Conservation (phyloP, 2,888 invertebrate genomes). For the Oscheius onirici region DNA sequence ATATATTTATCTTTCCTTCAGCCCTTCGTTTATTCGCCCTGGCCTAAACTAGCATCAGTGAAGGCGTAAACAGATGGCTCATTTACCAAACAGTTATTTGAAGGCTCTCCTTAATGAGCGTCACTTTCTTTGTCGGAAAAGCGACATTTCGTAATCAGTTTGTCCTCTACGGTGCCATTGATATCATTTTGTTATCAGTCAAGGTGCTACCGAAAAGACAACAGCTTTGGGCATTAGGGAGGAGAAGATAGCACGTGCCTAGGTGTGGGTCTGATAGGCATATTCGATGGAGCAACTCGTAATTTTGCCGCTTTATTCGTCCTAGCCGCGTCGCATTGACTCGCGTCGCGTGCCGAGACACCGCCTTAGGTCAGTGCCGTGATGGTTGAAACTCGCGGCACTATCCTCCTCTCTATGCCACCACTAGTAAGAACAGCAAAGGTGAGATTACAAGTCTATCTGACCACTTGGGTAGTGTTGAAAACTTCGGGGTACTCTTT, state of each 20-base stretch:
- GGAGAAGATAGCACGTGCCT: neutral
- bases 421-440: slow-evolving; percentile 1
- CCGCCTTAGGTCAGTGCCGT: slow-evolving; percentile 34
- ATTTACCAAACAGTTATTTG: too few species aligned
- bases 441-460: neutral
- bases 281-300: slow-evolving; percentile 12
- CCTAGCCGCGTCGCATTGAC: slow-evolving; percentile 24
- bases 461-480: too few species aligned
- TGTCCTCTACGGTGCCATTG: too few species aligned
- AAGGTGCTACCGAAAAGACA: slow-evolving; percentile 8
- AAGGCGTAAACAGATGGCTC: too few species aligned
- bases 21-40: neutral
- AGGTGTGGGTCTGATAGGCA: neutral
- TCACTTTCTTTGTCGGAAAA: too few species aligned
- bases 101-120: too few species aligned
- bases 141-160: too few species aligned
- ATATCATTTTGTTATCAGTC: neutral
- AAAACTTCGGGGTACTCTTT: too few species aligned
- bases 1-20: neutral
- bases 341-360: slow-evolving; percentile 32
- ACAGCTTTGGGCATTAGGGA: neutral
- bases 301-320: slow-evolving; percentile 26
- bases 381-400: slow-evolving; percentile 33
- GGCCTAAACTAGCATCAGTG: neutral
- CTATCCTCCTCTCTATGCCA: slow-evolving; percentile 20